phyloP scores from a whole-genome alignment of 2,113 vertebrate genomes.

The Coptodon bakossiorum region DNA sequence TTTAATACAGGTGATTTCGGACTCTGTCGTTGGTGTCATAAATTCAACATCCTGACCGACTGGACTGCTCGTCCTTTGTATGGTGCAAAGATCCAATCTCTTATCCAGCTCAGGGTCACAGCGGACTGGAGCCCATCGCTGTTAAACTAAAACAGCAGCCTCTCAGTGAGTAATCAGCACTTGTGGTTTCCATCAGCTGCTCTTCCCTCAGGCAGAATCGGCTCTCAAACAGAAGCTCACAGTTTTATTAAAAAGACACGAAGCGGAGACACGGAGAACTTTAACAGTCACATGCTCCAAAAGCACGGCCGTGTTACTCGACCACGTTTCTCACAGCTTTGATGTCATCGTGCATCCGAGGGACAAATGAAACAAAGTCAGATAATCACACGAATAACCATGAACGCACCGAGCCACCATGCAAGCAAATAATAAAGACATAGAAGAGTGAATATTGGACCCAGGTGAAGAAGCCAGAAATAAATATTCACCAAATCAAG shows the following conservation, averaged over 20 bases:
- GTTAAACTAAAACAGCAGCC: not conserved
- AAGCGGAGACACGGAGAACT: fast-evolving
- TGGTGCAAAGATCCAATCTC: fast-evolving
- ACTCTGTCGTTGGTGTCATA: not conserved
- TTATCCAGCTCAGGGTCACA: not conserved
- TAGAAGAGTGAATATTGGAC: fast-evolving
- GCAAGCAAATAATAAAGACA: not conserved
- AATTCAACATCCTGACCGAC: not conserved
- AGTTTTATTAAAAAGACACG: fast-evolving
- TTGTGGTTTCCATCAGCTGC: not conserved
- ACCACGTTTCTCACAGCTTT: not conserved
- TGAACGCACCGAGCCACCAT: fast-evolving
- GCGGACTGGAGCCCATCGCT: not conserved
- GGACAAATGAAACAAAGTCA: not conserved
- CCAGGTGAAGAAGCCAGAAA: not conserved
- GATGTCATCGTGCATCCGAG: not conserved
- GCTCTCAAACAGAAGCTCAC: not conserved
- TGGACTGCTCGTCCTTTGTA: not conserved
- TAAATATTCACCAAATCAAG: fast-evolving
- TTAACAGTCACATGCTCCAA: not conserved
- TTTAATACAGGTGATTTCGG: not conserved
- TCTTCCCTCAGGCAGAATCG: not conserved
- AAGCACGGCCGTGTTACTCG: not conserved
- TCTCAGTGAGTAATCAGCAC: not conserved
- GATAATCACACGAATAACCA: not conserved